A percentile compares a stretch with the other conserved stretches of the same genome.
phyloP scores from a whole-genome alignment of 2,888 invertebrate species.

The Emmelina monodactyla region DNA sequence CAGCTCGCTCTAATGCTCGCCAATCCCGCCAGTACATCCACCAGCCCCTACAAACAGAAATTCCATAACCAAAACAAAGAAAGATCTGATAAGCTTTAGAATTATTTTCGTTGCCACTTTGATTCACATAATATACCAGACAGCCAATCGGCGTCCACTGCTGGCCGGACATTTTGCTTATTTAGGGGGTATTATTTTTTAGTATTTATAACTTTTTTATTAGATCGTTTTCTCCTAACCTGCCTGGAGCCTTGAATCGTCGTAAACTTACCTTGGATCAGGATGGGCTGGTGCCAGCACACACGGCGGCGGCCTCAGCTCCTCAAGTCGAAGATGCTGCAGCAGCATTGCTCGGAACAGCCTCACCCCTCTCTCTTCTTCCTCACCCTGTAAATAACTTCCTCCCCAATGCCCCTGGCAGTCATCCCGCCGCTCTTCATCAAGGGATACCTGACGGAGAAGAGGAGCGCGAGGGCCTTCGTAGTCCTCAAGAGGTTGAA shows the following conservation, averaged over 20 bases:
- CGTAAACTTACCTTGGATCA: conserved; percentile 38
- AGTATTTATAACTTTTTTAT: too few relatives aligned
- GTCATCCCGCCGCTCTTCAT: conserved; percentile 55
- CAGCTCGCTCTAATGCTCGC: conserved; percentile 52
- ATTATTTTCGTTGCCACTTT: too few relatives aligned
- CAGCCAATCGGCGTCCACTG: too few relatives aligned
- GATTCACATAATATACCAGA: too few relatives aligned
- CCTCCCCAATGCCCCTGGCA: conserved; percentile 59
- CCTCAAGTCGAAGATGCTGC: conserved; percentile 48
- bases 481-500: conserved; percentile 52
- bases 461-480: conserved; percentile 51
- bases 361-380: conserved; percentile 54
- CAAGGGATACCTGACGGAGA: conserved; percentile 50
- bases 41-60: conserved; percentile 38
- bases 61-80: background rate
- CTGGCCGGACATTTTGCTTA: too few relatives aligned
- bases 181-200: too few relatives aligned
- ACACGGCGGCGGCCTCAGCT: conserved; percentile 49
- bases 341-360: conserved; percentile 55
- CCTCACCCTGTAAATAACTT: conserved; percentile 44
- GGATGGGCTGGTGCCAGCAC: conserved; percentile 42
- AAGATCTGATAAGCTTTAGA: background rate
- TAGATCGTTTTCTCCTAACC: too few relatives aligned
- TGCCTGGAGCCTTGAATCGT: too few relatives aligned
- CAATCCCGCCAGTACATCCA: conserved; percentile 62